Conservation (phyloP, 2,797 vertebrate genomes). For the Tinamus major region DNA sequence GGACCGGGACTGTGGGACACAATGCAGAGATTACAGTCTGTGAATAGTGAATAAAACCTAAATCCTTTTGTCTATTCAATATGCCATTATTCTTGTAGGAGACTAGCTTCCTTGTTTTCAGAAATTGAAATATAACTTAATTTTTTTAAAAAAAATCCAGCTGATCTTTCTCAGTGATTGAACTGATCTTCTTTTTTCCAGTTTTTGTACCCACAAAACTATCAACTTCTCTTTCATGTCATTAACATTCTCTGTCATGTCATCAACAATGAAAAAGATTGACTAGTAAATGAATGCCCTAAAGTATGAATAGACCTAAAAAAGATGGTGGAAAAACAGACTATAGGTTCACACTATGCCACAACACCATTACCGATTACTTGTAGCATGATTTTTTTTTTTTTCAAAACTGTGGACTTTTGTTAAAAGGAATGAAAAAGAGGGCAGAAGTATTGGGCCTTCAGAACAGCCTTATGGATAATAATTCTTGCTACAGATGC, state of each 20-base stretch:
- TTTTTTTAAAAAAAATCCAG: background rate
- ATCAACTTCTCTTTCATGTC: background rate
- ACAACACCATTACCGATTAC: background rate
- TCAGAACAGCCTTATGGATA: background rate
- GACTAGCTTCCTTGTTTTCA: background rate
- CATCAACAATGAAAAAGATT: background rate
- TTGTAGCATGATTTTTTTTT: background rate
- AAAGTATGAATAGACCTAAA: background rate
- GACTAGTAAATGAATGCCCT: background rate
- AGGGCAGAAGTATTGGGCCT: background rate
- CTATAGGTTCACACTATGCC: background rate
- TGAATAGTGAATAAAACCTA: background rate
- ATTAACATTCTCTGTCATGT: background rate
- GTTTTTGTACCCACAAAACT: background rate
- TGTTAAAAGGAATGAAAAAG: background rate
- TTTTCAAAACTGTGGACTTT: background rate
- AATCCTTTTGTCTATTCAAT: background rate
- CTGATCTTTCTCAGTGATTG: background rate
- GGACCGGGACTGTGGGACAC: background rate
- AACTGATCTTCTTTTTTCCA: background rate
- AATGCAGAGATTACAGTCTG: background rate
- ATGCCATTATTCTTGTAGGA: background rate
- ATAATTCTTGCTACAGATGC: background rate
- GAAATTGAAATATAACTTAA: background rate
- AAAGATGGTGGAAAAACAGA: background rate